Evolutionary conservation across 2,888 invertebrate genomes (phyloP).

Genomic region (Amiota minor): DNA sequence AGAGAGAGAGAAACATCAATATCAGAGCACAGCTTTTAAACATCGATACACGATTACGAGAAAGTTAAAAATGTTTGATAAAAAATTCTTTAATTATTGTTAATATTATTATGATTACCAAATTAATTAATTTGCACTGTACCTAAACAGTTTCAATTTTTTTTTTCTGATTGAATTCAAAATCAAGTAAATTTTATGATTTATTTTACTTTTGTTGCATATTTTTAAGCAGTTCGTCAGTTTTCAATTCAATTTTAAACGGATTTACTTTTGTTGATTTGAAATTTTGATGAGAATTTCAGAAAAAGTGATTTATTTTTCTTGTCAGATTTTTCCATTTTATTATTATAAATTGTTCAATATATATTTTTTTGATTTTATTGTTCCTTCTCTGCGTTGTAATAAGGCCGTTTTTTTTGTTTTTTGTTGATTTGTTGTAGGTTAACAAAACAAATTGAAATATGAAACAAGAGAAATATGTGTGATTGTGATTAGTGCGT

Average conservation of each 20-base stretch:
- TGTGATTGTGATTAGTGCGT: conserved; percentile 21
- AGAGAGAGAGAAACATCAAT: not conserved
- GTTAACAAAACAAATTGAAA: conserved; percentile 4
- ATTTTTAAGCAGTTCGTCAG: conserved; percentile 45
- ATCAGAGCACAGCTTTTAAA: conserved; percentile 26
- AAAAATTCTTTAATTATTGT: conserved; percentile 34
- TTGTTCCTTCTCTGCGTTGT: too few relatives aligned
- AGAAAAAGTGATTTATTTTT: conserved; percentile 24
- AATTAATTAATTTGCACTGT: conserved; percentile 53
- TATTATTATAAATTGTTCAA: too few relatives aligned
- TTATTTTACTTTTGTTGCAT: conserved; percentile 51
- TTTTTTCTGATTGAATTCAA: not conserved
- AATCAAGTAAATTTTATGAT: not conserved
- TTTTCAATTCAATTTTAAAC: conserved; percentile 2
- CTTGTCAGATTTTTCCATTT: not conserved
- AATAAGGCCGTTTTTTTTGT: not conserved
- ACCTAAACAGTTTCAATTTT: conserved; percentile 53
- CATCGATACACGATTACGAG: conserved; percentile 23
- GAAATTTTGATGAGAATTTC: conserved; percentile 35
- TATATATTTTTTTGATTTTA: too few relatives aligned
- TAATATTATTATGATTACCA: conserved; percentile 17
- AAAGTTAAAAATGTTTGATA: conserved; percentile 33
- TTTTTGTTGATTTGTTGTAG: not conserved
- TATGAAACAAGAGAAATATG: conserved; percentile 16
- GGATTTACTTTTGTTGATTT: conserved; percentile 8